Base-by-base conservation (phyloP, 2,888 invertebrate species). In the Andrena marginata region DNA sequence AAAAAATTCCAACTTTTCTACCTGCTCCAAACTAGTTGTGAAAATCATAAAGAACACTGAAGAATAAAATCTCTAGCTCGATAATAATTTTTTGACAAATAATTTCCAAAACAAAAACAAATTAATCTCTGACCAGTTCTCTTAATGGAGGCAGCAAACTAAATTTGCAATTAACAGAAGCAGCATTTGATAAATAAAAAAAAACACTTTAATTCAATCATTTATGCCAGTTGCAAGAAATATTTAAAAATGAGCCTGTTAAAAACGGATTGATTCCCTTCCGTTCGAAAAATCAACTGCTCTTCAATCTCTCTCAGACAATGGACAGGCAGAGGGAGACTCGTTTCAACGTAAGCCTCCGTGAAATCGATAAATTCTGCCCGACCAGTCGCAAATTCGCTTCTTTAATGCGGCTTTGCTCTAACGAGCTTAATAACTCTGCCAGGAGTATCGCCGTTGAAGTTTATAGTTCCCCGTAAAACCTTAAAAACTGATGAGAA, bases 331-430 rank as follows among this genome's bases (percentile, higher is more conserved):
- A 48, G 1, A 42, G 2, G 48, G 56, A 26, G 60, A 13, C 68
- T 48, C 74, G 78, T 42, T 63, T 63, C 20, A 29, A 49, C 74
- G 35, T 74, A 74, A 77, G 67, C 74, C 29, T 20, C 74, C 69
- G 69, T 69, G 78, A 69, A 76, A 79, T 79, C 76, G 78, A 79
- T 79, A 79, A 79, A 79, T 76, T 63, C 54, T 35, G 56, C 26
- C 63, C 54, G 68, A 13, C 56, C 76, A 76, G 26, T 76, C 78
- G 69, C 78, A 79, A 79, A 79, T 79, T 79, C 64, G 78, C 69
- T 79, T 79, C 78, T 79, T 79, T 79, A 79, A 69, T 76, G 56
- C 78, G 69, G 63, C 76, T 79, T 75, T 68, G 75, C 78, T 63
- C 78, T 78, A 78, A 78, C 78, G 78, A 75, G 75, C 75, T 68